Base-by-base conservation (phyloP, 2,888 invertebrate genomes). In the Hylaea fasciaria region DNA sequence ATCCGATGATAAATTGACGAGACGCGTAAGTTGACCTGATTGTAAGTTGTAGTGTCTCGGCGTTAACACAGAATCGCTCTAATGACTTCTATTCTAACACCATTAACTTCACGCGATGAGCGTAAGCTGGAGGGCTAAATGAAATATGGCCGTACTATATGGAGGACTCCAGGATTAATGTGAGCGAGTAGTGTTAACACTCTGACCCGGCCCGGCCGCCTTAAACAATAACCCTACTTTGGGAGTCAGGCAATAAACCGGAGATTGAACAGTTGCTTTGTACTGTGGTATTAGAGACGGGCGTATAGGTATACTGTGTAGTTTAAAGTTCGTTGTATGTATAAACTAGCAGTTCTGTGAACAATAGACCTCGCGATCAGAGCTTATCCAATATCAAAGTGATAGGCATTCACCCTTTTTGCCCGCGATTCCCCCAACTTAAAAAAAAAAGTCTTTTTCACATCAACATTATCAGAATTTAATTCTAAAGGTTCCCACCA, bases 91-190 rank as follows among this genome's bases (percentile, higher is more conserved):
- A 37, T 2, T 8, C 17, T 11, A 52, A n/a, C 17, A 13, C 17
- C 57, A 14, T 47, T 40, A 14, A 40, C 44, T 50, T 43, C 47
- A 40, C 46, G 46, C 47, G 32, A 53, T 44, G 39, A 35, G 40
- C 32, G 37, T 39, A 53, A 58, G 48, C 59, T 66, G 41, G 48
- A 39, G 53, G 74, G 66, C 62, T 70, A 73, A 77, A 73, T 78
- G 77, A 78, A 73, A 74, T 78, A 78, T 76, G 70, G 71, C 66
- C 73, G 22, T 68, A 63, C n/a, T n/a, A n/a, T n/a, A n/a, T n/a
- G n/a, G n/a, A 59, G 75, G 68, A 71, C 68, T 68, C 57, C 62
- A 67, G 65, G 71, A 75, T 78, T 74, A 60, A 66, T 64, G 61
- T 44, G 53, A 37, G 56, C 49, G 63, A 59, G 53, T 60, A 56